Conservation (phyloP, 2,797 vertebrate genomes). For the Heterohyrax brucei region DNA sequence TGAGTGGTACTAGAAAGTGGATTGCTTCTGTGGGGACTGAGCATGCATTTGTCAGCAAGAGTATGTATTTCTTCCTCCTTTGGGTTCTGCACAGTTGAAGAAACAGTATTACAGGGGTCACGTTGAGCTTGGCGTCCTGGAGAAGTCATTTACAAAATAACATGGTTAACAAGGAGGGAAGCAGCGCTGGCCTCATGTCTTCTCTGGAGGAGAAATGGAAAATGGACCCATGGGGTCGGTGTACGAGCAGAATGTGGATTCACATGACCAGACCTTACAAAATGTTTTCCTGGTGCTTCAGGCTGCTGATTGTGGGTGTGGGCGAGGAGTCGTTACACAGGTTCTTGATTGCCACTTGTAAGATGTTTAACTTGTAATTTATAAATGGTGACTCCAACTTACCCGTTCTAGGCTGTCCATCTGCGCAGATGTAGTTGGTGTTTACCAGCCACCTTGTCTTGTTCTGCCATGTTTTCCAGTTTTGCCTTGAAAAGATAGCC, state of each 20-base stretch:
- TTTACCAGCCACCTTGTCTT: not conserved
- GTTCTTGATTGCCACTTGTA: not conserved
- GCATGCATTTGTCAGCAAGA: slow-evolving; percentile 27
- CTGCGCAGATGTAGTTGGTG: not conserved
- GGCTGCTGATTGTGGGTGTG: not conserved
- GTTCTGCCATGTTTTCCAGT: not conserved
- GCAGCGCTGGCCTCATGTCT: no score
- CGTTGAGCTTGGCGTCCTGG: not conserved
- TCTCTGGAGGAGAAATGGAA: slow-evolving; percentile 17
- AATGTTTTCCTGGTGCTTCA: not conserved
- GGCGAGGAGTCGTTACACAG: not conserved
- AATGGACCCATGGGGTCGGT: not conserved
- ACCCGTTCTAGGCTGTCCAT: not conserved
- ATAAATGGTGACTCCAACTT: not conserved
- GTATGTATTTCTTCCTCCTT: not conserved
- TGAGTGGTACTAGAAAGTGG: not conserved
- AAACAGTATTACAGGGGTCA: not conserved
- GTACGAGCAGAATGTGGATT: not conserved
- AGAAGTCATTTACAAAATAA: slow-evolving; percentile 45
- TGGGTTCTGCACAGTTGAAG: not conserved
- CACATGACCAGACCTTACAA: slow-evolving; percentile 24
- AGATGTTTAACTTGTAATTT: not conserved
- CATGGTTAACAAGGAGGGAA: slow-evolving; percentile 33
- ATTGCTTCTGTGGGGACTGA: not conserved
- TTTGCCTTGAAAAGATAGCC: not conserved